Base-by-base conservation (phyloP, 2,113 vertebrate species). In the Sinocyclocheilus anshuiensis region DNA sequence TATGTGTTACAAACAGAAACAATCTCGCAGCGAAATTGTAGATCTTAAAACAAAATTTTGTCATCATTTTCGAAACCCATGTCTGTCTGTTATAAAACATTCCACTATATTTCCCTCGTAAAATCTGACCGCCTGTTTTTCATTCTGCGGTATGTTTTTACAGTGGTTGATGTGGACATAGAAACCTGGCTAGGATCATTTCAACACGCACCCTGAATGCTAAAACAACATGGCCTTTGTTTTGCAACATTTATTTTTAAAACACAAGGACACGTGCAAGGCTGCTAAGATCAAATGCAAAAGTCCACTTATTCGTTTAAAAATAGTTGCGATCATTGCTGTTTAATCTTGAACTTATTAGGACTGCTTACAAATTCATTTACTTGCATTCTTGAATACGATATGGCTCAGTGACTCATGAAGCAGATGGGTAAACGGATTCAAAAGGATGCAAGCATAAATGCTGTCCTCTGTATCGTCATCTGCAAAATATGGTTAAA, bases 71-170 rank as follows among this genome's bases (percentile, higher is more conserved):
- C 65, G 67, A 81, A 65, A 85, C 69, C 11, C 26, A 61, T 12
- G 55, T 84, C 75, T 84, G 45, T 22, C 74, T 85, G 75, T 53
- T 67, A 77, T 79, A 89, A 87, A 84, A 48, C 75, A 80, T 88
- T 77, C 61, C 79, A 89, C 78, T 67, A 69, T 81, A 83, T 86
- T 89, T 81, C 61, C 63, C 76, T 84, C 45, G 24, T 89, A 82
- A 86, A 79, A 80, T 65, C 84, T 57, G 33, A 71, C 86, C 69
- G 84, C 84, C 81, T 87, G 89, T 84, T 90, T 90, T 86, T 87
- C 80, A 87, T 89, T 80, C 81, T 82, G 88, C 36, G 63, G 79
- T 89, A 65, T 77, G 86, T 92, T 91, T 92, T 72, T 86, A 71
- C 83, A 67, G 50, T 26, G 45, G 57, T 84, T 76, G 26, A 84